These are phyloP conservation scores for Ageneiosus marmoratus DNA, from an alignment of 2,113 vertebrate genomes.

Conservation along the genomic window DNA sequence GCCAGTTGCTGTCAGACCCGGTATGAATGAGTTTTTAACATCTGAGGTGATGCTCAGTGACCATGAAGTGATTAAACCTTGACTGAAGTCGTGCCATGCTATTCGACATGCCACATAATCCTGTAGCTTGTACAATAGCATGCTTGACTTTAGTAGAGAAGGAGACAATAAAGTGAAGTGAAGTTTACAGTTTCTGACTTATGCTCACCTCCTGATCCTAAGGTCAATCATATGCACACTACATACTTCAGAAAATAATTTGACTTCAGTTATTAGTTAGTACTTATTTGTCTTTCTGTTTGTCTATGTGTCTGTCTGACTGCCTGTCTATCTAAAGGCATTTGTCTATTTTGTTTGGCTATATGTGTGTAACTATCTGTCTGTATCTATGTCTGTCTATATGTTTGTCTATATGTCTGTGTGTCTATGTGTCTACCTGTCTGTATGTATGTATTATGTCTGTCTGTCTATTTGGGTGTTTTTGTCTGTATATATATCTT, in stretches of 20 bases:
- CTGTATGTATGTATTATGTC: background rate
- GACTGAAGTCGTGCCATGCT: background rate
- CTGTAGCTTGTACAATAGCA: background rate
- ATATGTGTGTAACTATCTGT: background rate
- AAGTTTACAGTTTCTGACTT: background rate
- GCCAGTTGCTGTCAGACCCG: background rate
- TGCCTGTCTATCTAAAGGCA: background rate
- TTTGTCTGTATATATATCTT: background rate
- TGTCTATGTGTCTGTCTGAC: background rate
- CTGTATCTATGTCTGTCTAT: background rate
- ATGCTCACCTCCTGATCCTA: background rate
- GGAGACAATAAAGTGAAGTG: background rate
- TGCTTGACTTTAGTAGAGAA: too few relatives aligned
- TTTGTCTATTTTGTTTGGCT: background rate
- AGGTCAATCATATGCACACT: background rate
- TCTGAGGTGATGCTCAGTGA: constrained; percentile 9
- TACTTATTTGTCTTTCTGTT: background rate
- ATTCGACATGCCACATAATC: background rate
- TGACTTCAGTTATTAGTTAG: background rate
- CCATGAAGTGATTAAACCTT: constrained; percentile 8
- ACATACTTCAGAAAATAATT: background rate
- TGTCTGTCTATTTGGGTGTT: background rate
- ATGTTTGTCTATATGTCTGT: background rate
- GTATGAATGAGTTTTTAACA: background rate
- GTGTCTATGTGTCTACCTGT: background rate